Evolutionary conservation across 2,113 vertebrate genomes (phyloP).

Genomic region (Mellivora capensis): DNA sequence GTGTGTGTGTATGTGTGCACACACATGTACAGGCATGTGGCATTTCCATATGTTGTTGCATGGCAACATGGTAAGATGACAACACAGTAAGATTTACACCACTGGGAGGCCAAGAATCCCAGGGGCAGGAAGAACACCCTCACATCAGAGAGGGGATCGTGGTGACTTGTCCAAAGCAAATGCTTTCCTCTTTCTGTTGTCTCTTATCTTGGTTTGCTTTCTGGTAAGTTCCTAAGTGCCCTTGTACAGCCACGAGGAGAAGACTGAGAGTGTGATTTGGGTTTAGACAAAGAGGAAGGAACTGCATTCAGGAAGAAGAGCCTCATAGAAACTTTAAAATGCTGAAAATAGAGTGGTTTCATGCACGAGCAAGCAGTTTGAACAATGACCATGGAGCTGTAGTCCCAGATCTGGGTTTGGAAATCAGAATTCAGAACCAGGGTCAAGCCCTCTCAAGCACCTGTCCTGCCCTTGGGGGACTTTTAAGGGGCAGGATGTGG

Average conservation of each 20-base stretch:
- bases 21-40: rapidly evolving
- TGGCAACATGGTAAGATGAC: neutral
- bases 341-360: neutral
- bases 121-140: neutral
- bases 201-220: neutral
- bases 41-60: neutral
- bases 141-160: neutral
- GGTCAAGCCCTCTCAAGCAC: neutral
- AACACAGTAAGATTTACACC: neutral
- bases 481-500: too few species aligned
- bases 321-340: neutral
- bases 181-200: neutral
- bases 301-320: neutral
- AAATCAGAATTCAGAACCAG: neutral
- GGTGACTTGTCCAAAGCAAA: neutral
- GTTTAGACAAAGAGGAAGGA: neutral
- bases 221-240: neutral
- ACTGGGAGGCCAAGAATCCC: neutral
- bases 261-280: neutral
- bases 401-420: neutral
- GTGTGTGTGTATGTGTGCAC: rapidly evolving
- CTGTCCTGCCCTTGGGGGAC: neutral
- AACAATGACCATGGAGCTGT: neutral
- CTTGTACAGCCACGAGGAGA: neutral
- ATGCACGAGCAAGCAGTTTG: neutral